Evolutionary conservation across 2,797 vertebrate species (phyloP).

Genomic region (Melanotaenia trifasciata): DNA sequence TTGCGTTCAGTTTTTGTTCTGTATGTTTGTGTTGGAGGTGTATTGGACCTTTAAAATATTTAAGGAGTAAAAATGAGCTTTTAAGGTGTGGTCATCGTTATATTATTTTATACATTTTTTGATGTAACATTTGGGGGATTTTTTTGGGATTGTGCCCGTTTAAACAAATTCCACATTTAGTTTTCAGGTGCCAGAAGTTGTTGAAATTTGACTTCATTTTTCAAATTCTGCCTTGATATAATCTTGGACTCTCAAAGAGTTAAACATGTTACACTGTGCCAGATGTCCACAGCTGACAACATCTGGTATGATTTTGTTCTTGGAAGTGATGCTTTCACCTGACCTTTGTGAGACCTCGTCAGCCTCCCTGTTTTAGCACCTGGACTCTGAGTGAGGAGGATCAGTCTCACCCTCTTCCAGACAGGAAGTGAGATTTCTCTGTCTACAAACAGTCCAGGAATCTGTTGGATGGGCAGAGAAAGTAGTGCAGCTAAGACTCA

Average conservation of each 20-base stretch:
- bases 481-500: conserved; percentile 40
- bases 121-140: background rate
- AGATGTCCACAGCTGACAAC: conserved; percentile 37
- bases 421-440: conserved; percentile 59
- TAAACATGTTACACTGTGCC: background rate
- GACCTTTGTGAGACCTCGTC: conserved; percentile 52
- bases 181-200: background rate
- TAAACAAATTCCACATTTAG: background rate
- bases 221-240: background rate
- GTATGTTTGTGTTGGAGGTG: background rate
- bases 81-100: background rate
- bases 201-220: conserved; percentile 9
- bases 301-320: conserved; percentile 36
- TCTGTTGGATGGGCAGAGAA: conserved; percentile 51
- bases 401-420: conserved; percentile 45
- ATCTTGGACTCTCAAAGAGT: background rate
- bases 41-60: background rate
- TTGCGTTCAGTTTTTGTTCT: background rate
- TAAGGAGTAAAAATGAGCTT: background rate
- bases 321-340: conserved; percentile 44
- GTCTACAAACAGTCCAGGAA: conserved; percentile 62
- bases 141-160: background rate
- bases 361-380: conserved; percentile 55
- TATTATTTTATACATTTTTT: background rate
- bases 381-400: conserved; percentile 53